A percentile compares a stretch with the other conserved stretches of the same genome.
Conservation (phyloP, 2,888 invertebrate species). For the Heliconius hortense region DNA sequence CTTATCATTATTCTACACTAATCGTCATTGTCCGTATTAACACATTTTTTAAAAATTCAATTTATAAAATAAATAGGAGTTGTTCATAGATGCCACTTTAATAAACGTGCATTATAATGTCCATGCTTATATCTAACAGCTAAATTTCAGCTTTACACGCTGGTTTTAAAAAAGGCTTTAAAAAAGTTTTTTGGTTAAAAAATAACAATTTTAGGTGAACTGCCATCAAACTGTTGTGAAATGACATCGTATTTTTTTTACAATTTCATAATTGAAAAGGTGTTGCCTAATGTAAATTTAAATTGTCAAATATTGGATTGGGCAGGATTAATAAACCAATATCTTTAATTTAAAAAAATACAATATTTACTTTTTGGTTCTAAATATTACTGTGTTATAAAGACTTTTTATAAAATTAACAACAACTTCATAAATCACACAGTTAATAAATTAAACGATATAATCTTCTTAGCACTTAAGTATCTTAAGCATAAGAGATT, state of each 20-base stretch:
- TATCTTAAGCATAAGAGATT: slow-evolving; percentile 21
- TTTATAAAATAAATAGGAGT: no score
- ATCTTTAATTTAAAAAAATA: slow-evolving; percentile 8
- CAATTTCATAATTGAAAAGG: not conserved
- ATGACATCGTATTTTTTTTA: not conserved
- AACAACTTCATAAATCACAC: not conserved
- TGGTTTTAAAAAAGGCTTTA: no score
- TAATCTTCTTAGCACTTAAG: not conserved
- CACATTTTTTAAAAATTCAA: no score
- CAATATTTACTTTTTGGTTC: slow-evolving; percentile 16
- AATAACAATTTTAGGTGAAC: no score
- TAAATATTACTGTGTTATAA: not conserved
- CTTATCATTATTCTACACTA: no score
- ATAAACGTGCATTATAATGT: no score
- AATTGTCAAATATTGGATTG: slow-evolving; percentile 22
- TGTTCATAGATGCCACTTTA: no score
- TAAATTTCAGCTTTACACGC: no score
- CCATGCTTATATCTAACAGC: no score
- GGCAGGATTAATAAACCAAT: slow-evolving; percentile 8
- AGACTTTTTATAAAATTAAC: not conserved
- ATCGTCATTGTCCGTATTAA: no score
- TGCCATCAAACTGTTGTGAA: no score
- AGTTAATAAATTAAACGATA: not conserved
- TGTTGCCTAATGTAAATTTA: slow-evolving; percentile 15
- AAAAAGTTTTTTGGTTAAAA: no score